A percentile compares a stretch with the other conserved stretches of the same genome.
These are phyloP conservation scores for Eurytoma adleriae DNA, from an alignment of 2,888 invertebrate species.

Conservation along the genomic window DNA sequence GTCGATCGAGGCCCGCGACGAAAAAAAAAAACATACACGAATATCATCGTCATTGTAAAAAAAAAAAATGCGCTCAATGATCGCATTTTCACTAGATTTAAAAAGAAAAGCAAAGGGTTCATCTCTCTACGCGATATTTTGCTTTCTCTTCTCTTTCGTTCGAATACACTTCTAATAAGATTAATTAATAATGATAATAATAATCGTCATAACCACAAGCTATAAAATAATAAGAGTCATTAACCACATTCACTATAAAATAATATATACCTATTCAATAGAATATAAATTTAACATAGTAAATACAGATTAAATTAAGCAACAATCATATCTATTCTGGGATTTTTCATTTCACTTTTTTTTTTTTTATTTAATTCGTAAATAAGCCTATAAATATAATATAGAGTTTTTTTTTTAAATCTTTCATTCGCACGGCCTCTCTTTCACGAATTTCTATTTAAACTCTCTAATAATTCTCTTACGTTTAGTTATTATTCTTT, in stretches of 20 bases:
- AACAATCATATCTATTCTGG: slow-evolving; percentile 68
- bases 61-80: slow-evolving; percentile 27
- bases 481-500: slow-evolving; percentile 75
- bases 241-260: slow-evolving; percentile 60
- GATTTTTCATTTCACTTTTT: slow-evolving; percentile 46
- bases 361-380: slow-evolving; percentile 42
- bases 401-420: slow-evolving; percentile 44
- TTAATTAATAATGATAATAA: slow-evolving; percentile 55
- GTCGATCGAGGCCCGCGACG: slow-evolving; percentile 52
- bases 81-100: slow-evolving; percentile 53
- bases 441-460: slow-evolving; percentile 41
- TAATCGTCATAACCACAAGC: slow-evolving; percentile 58
- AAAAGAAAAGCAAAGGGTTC: slow-evolving; percentile 51
- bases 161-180: slow-evolving; percentile 69
- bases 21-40: slow-evolving; percentile 48
- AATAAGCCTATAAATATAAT: slow-evolving; percentile 57
- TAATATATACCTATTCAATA: slow-evolving; percentile 73
- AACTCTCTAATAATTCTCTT: slow-evolving; percentile 67
- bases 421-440: slow-evolving; percentile 51
- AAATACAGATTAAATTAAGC: slow-evolving; percentile 75
- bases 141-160: slow-evolving; percentile 54
- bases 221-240: slow-evolving; percentile 62
- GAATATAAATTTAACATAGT: slow-evolving; percentile 74
- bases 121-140: slow-evolving; percentile 1
- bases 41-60: slow-evolving; percentile 25